Evolutionary conservation across 2,888 invertebrate species (phyloP).

Genomic region (Frankliniella intonsa): DNA sequence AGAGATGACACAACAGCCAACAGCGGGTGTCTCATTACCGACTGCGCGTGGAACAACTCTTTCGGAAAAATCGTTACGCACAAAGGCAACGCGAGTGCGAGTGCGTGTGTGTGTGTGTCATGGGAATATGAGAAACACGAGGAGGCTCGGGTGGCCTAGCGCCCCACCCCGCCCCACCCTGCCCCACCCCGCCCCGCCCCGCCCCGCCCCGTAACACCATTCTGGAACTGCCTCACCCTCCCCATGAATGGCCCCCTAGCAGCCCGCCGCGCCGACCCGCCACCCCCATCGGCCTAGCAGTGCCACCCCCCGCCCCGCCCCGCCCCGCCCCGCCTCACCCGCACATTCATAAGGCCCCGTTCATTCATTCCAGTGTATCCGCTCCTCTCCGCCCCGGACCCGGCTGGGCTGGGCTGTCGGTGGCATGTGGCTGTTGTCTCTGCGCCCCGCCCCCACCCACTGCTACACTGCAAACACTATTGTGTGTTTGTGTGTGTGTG

Average conservation of each 20-base stretch:
- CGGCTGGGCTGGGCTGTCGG: too few relatives aligned
- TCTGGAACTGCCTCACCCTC: slow-evolving; percentile 6
- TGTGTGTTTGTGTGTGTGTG: too few relatives aligned
- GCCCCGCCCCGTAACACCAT: not conserved
- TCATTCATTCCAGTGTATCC: slow-evolving; percentile 2
- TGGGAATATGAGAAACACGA: not conserved
- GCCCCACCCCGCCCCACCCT: not conserved
- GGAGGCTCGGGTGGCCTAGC: not conserved
- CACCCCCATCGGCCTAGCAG: too few relatives aligned
- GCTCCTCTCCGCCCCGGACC: not conserved
- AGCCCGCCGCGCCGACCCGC: too few relatives aligned
- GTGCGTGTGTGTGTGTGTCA: slow-evolving; percentile 14
- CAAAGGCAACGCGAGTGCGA: not conserved
- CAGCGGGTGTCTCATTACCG: too few relatives aligned
- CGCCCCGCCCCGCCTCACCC: not conserved
- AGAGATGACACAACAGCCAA: too few relatives aligned
- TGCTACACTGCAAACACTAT: too few relatives aligned
- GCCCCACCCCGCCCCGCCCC: not conserved
- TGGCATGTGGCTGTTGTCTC: too few relatives aligned
- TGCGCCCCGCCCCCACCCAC: too few relatives aligned
- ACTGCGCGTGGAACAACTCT: too few relatives aligned
- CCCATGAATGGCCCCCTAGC: not conserved
- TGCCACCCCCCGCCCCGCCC: too few relatives aligned
- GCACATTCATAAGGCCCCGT: not conserved
- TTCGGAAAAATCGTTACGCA: too few relatives aligned